Base-by-base conservation (phyloP, 92 coral and sea anemone genomes). In the Metridium senile region DNA sequence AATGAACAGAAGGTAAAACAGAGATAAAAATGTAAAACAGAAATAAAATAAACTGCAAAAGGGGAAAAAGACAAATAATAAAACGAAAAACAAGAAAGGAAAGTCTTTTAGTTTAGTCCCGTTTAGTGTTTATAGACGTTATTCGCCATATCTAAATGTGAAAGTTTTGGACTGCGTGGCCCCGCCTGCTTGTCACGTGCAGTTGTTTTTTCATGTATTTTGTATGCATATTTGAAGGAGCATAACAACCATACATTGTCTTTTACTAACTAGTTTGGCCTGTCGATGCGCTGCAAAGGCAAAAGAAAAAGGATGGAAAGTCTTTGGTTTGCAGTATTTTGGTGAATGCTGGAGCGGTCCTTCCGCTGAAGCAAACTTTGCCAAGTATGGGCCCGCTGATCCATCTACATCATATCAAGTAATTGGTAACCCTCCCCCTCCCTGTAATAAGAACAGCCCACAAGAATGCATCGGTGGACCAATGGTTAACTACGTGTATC, bases 291-390 rank as follows among this genome's bases (percentile, higher is more conserved):
- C 84, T 28, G 80, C 77, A 28, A 72, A 45, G n/a, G 71, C 91
- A 0, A 81, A 78, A 26, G 66, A 21, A 47, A 82, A 52, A 32
- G 91, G 91, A 13, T 87, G 80, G 77, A 82, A 81, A 45, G 84
- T 82, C 18, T 87, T 87, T 49, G 91, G 87, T 21, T 28, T 87
- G 72, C 91, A 87, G 75, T 87, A 70, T 61, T 82, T 58, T 19
- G 91, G 91, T 11, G 91, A 87, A 53, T 87, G 91, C 51, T 87
- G 91, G 91, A 82, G 87, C 26, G 91, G 87, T 8, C 80, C 80
- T 34, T 64, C 33, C 21, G 91, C 75, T 1, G 91, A 82, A 52
- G 75, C 80, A 0, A 20, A 30, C 43, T 87, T 62, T 76, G 74
- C 62, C 68, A 82, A 87, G 45, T 81, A 87, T 59, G 91, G 91